Conservation (phyloP, 2,797 vertebrate species). For the Ceryle rudis region DNA sequence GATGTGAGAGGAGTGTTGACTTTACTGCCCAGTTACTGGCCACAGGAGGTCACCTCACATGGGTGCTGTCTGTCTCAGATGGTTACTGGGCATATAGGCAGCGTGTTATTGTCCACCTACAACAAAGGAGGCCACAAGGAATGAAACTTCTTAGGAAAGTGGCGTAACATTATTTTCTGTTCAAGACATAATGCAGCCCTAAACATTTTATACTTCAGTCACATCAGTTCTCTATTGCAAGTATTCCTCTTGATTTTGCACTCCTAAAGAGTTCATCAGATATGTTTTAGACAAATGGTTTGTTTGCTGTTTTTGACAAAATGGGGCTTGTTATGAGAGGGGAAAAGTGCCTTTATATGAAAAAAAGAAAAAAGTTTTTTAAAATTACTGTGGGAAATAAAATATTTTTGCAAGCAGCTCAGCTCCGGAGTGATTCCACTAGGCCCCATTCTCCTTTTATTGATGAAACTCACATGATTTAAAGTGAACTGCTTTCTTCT, state of each 20-base stretch:
- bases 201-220: neutral
- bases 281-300: neutral
- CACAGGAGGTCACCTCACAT: neutral
- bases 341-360: neutral
- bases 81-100: neutral
- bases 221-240: neutral
- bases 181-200: neutral
- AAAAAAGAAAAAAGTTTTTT: neutral
- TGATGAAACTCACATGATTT: neutral
- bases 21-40: neutral
- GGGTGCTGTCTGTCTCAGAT: too few relatives aligned
- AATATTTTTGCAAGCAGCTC: neutral
- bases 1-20: neutral
- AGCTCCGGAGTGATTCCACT: neutral
- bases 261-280: neutral
- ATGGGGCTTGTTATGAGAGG: neutral
- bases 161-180: neutral
- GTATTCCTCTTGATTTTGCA: neutral
- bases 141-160: neutral
- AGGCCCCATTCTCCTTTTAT: neutral
- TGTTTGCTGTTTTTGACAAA: neutral
- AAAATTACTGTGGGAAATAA: neutral
- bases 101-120: accelerated
- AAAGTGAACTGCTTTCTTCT: neutral
- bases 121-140: neutral